These are phyloP conservation scores for Druon quercuslanigerum DNA, from an alignment of 1,140 invertebrate species.

Conservation along the genomic window DNA sequence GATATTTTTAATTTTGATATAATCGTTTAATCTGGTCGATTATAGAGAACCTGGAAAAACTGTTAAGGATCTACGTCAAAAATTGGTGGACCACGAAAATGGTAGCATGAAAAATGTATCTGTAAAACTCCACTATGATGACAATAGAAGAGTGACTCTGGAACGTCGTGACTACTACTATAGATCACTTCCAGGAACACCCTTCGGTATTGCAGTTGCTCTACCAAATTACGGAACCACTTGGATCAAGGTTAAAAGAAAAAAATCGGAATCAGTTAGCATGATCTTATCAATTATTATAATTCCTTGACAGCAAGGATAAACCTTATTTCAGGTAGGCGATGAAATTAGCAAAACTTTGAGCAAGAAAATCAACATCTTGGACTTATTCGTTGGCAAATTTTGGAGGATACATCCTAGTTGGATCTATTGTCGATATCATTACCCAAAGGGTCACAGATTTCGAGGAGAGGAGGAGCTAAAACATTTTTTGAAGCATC, in stretches of 20 bases:
- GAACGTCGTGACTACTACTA: conserved; percentile 91
- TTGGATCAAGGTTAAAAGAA: conserved; percentile 78
- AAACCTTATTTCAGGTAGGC: conserved; percentile 73
- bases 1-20: too few relatives aligned
- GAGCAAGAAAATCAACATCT: conserved; percentile 81
- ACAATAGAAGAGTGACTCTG: conserved; percentile 87
- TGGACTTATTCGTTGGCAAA: conserved; percentile 80
- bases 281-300: not conserved
- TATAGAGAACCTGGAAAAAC: conserved; percentile 70
- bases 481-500: conserved; percentile 82
- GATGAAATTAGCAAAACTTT: conserved; percentile 82
- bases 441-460: conserved; percentile 85
- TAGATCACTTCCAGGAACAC: conserved; percentile 86
- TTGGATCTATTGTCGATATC: conserved; percentile 93
- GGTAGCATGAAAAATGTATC: conserved; percentile 81
- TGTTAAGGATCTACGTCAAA: conserved; percentile 79
- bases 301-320: not conserved
- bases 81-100: conserved; percentile 83
- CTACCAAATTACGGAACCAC: conserved; percentile 88
- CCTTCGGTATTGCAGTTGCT: conserved; percentile 90
- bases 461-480: conserved; percentile 84
- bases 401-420: conserved; percentile 92
- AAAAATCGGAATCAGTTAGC: too few relatives aligned
- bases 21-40: too few relatives aligned
- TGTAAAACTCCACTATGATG: conserved; percentile 88